Conservation (phyloP, 2,888 invertebrate species). For the Leucoma salicis region DNA sequence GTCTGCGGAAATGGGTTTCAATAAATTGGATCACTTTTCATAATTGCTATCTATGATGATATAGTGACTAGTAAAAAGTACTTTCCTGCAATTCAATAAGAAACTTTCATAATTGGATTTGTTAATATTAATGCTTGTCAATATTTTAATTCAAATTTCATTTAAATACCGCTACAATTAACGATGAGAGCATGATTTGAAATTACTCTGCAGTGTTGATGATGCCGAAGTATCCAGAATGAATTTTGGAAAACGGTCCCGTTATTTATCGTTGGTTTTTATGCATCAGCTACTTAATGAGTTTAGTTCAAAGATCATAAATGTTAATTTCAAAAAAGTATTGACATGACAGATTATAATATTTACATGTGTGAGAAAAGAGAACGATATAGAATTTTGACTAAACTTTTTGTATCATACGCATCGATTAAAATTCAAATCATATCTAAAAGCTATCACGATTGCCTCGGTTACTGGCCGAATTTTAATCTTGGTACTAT, state of each 20-base stretch:
- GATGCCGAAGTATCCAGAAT: neutral
- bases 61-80: constrained; percentile 9
- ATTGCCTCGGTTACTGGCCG: neutral
- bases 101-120: neutral
- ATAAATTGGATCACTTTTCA: too few relatives aligned
- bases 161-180: constrained; percentile 5
- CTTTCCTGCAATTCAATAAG: neutral
- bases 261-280: neutral
- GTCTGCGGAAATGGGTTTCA: too few relatives aligned
- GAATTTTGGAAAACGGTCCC: constrained; percentile 1
- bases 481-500: too few relatives aligned
- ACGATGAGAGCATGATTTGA: constrained; percentile 5
- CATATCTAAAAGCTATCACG: constrained; percentile 1
- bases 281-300: neutral
- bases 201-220: neutral
- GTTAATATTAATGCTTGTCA: neutral
- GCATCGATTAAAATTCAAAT: constrained; percentile 2
- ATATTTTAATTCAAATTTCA: constrained; percentile 1
- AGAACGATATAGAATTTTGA: neutral
- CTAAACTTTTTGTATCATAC: neutral
- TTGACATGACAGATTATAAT: constrained; percentile 4
- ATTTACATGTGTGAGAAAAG: neutral
- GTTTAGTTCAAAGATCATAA: constrained; percentile 6
- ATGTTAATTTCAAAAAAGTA: neutral
- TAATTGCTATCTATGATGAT: too few relatives aligned